These are phyloP conservation scores for Montipora efflorescens DNA, from an alignment of 64 coral and sea anemone species.

Conservation along the genomic window DNA sequence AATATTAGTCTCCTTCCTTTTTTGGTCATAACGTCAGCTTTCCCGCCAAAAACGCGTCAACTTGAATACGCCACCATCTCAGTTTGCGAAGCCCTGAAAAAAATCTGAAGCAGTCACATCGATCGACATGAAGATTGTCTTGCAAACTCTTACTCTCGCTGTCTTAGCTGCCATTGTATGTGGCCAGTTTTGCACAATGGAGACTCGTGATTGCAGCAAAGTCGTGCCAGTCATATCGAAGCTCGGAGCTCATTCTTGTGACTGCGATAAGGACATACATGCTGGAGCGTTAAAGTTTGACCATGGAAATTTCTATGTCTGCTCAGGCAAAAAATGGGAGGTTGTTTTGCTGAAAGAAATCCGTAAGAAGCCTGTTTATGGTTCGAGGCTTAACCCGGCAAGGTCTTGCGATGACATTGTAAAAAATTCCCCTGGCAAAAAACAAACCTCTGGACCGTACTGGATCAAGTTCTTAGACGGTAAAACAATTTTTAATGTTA, in stretches of 20 bases:
- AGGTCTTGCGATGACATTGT: neutral
- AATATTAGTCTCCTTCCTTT: too few relatives aligned
- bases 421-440: neutral
- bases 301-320: neutral
- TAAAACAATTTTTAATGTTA: neutral
- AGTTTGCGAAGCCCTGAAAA: too few relatives aligned
- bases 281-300: conserved; percentile 10
- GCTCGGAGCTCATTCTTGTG: neutral
- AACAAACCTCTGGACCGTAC: neutral
- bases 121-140: neutral
- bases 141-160: neutral
- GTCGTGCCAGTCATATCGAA: neutral
- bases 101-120: neutral
- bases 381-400: neutral
- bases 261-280: neutral
- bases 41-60: too few relatives aligned
- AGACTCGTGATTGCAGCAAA: neutral
- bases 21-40: too few relatives aligned
- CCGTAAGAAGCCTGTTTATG: neutral
- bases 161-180: neutral
- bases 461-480: neutral
- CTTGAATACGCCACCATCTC: too few relatives aligned
- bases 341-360: neutral
- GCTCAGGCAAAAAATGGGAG: neutral
- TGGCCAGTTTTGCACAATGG: neutral